Evolutionary conservation across 2,797 vertebrate genomes (phyloP).

Genomic region (Cirrhinus molitorella): DNA sequence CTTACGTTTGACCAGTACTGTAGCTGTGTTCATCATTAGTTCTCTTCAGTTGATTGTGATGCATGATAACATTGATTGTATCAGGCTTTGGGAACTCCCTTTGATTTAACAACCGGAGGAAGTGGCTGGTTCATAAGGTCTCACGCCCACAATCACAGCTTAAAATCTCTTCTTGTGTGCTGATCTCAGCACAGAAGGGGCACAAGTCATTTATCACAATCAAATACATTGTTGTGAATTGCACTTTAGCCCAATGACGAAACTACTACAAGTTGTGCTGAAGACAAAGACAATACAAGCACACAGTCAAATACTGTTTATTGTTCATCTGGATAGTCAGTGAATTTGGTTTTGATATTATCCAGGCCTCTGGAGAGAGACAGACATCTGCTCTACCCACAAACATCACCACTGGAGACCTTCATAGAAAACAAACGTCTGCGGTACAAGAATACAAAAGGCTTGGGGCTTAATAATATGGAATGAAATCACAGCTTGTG

Average conservation of each 20-base stretch:
- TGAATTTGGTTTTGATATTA: slow-evolving; percentile 20
- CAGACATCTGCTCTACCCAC: slow-evolving; percentile 22
- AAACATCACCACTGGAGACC: slow-evolving; percentile 10
- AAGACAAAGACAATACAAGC: slow-evolving; percentile 3
- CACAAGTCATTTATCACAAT: slow-evolving; percentile 2
- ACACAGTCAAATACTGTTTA: slow-evolving; percentile 47
- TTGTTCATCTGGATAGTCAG: slow-evolving; percentile 24
- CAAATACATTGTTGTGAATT: slow-evolving; percentile 1
- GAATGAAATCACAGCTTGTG: slow-evolving; percentile 19
- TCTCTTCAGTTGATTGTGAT: not conserved
- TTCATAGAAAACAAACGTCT: slow-evolving; percentile 11
- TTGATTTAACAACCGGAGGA: slow-evolving; percentile 52
- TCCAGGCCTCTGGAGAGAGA: slow-evolving; percentile 10
- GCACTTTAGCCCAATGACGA: slow-evolving; percentile 7
- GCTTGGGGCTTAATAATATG: not conserved
- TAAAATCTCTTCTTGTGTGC: not conserved
- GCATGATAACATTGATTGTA: not conserved
- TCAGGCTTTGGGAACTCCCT: slow-evolving; percentile 51
- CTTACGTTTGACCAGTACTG: not conserved
- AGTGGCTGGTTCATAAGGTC: slow-evolving; percentile 38
- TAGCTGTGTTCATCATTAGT: not conserved
- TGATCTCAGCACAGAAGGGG: slow-evolving; percentile 6
- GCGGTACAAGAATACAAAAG: slow-evolving; percentile 9
- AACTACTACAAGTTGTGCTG: not conserved
- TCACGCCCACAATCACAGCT: slow-evolving; percentile 13